Base-by-base conservation (phyloP, 2,888 invertebrate species). In the Nymphalis c-album region DNA sequence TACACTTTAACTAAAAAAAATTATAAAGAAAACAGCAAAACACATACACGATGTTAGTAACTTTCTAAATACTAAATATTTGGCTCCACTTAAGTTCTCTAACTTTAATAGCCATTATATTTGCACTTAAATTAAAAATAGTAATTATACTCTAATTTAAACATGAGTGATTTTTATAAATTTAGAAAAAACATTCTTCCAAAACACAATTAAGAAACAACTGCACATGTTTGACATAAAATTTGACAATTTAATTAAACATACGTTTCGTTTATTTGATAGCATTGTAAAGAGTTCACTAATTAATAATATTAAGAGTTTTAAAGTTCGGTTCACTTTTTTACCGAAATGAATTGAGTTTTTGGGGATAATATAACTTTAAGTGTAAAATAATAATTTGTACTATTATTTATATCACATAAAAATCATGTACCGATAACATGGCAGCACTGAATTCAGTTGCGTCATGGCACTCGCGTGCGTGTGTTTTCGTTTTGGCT, bases 401-500 rank as follows among this genome's bases (percentile, higher is more conserved):
- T 53, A 22, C 1, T 53, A 31, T 53, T 26, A 22, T 13, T 22
- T 53, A 53, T 40, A 22, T 13, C 26, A 3, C 7, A 13, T 7
- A 20, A 13, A 51, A 22, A 26, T 53, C 53, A 26, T 53, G 7
- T 1, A 6, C 18, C n/a, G n/a, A 7, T 31, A 57, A 13, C 45
- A 35, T 66, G 55, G 65, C 60, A 66, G 47, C 65, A 66, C 65
- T 48, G 35, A 48, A 55, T 16, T 47, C 20, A 61, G 65, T 66
- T 66, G 65, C 65, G 65, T 66, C 65, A 66, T 55, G 48, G 46
- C 60, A 66, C 55, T 60, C 60, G 65, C 60, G 65, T 66, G 65
- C 60, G 55, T 66, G 60, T 66, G 65, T 66, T 60, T 66, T 66
- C 51, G 48, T 53, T 66, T 13, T 61, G 31, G 65, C 60, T 60